Percentiles rank a stretch among this genome's conserved stretches.
Evolutionary conservation across 2,888 invertebrate genomes (phyloP).

Genomic region (Trachelus stipa): DNA sequence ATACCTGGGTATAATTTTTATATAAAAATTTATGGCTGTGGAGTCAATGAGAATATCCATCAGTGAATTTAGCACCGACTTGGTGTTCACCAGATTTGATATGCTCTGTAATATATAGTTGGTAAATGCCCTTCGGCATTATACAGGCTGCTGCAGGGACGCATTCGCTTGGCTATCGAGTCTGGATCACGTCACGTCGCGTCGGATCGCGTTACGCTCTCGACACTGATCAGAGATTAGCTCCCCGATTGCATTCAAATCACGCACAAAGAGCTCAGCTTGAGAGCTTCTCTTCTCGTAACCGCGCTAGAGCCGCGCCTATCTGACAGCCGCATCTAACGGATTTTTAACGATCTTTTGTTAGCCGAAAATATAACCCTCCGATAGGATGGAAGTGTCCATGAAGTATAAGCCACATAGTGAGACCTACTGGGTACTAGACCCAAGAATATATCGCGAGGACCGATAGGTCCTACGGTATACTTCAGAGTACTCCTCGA

Average conservation of each 20-base stretch:
- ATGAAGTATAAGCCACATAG: constrained; percentile 20
- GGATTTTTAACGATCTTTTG: constrained; percentile 65
- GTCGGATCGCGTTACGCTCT: constrained; percentile 65
- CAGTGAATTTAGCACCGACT: neutral
- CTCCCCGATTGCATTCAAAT: constrained; percentile 64
- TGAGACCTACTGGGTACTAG: constrained; percentile 5
- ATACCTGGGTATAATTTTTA: neutral
- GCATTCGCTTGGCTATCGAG: constrained; percentile 56
- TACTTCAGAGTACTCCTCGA: neutral
- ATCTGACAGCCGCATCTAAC: constrained; percentile 64
- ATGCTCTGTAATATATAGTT: constrained; percentile 9
- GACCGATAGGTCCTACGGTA: neutral
- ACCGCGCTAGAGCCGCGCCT: constrained; percentile 48
- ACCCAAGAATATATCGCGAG: neutral
- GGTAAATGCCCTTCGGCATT: constrained; percentile 16
- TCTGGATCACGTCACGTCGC: constrained; percentile 61
- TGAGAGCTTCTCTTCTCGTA: constrained; percentile 44
- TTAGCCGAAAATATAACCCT: constrained; percentile 44
- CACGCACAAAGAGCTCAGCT: constrained; percentile 63
- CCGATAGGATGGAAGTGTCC: constrained; percentile 22
- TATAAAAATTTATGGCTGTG: neutral
- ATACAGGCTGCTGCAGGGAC: constrained; percentile 36
- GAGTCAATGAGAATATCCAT: neutral
- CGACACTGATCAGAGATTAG: constrained; percentile 66
- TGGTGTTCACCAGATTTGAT: neutral